Percentiles rank a stretch among this genome's conserved stretches.
Evolutionary conservation across 2,888 invertebrate species (phyloP).

Genomic region (Synergus gifuensis): DNA sequence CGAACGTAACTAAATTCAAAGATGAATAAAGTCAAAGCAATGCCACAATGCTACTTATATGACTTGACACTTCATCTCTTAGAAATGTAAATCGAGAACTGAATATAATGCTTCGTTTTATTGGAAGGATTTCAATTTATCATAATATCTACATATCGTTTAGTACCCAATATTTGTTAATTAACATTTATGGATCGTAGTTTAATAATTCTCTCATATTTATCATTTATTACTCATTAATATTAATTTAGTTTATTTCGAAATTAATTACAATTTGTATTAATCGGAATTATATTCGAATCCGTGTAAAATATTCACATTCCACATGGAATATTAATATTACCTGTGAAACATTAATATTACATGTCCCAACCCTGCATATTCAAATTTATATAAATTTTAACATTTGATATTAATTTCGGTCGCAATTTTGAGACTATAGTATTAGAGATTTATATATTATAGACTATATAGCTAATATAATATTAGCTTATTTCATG

Average conservation of each 20-base stretch:
- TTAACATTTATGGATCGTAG: too few species aligned
- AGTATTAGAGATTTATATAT: too few species aligned
- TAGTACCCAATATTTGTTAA: too few species aligned
- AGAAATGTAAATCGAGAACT: background rate
- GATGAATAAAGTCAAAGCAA: conserved; percentile 1
- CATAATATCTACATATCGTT: background rate
- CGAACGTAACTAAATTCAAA: background rate
- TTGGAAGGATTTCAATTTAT: background rate
- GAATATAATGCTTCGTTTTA: background rate
- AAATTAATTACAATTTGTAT: too few species aligned
- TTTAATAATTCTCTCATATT: too few species aligned
- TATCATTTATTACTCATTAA: too few species aligned
- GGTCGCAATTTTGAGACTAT: background rate
- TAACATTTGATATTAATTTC: background rate
- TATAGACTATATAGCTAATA: too few species aligned
- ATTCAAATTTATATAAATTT: background rate
- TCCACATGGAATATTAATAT: too few species aligned
- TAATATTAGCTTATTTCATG: background rate
- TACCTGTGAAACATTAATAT: too few species aligned
- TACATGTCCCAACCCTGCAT: background rate
- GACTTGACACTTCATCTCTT: background rate
- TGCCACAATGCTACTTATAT: background rate
- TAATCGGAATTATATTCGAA: too few species aligned
- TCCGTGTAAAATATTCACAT: too few species aligned
- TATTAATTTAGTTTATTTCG: too few species aligned